These are phyloP conservation scores for Chrysoperla carnea DNA, from an alignment of 1,140 invertebrate species.

Conservation along the genomic window DNA sequence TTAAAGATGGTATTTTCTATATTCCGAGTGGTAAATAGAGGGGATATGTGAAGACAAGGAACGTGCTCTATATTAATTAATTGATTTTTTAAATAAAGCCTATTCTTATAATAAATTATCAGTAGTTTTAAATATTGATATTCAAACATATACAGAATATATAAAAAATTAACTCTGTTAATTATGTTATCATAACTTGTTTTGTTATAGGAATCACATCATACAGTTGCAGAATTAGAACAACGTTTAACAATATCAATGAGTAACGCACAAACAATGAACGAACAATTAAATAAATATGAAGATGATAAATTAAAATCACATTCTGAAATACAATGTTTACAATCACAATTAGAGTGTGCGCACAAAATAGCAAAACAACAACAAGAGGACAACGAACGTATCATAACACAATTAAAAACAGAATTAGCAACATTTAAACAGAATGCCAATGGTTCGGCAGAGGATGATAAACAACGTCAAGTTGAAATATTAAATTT, in stretches of 20 bases:
- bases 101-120: too few species aligned
- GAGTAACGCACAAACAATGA: constrained; percentile 17
- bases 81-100: too few species aligned
- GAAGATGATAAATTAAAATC: constrained; percentile 13
- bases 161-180: too few species aligned
- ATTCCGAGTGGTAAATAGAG: too few species aligned
- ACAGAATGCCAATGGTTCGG: constrained; percentile 10
- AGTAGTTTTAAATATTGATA: too few species aligned
- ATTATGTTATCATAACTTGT: too few species aligned
- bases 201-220: constrained; percentile 28
- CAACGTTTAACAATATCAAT: constrained; percentile 26
- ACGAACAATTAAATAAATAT: constrained; percentile 15
- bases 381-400: constrained; percentile 13
- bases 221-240: constrained; percentile 30
- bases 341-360: constrained; percentile 11
- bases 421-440: constrained; percentile 1
- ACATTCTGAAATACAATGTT: constrained; percentile 13
- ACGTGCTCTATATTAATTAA: too few species aligned
- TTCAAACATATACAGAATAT: too few species aligned
- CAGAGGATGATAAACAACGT: constrained; percentile 13
- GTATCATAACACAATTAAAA: constrained; percentile 7
- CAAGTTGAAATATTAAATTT: constrained; percentile 17
- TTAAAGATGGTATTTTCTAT: too few species aligned
- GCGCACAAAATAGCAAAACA: constrained; percentile 12
- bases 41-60: too few species aligned